Evolutionary conservation across 2,888 invertebrate species (phyloP).

Genomic region (Chorisops tibialis): DNA sequence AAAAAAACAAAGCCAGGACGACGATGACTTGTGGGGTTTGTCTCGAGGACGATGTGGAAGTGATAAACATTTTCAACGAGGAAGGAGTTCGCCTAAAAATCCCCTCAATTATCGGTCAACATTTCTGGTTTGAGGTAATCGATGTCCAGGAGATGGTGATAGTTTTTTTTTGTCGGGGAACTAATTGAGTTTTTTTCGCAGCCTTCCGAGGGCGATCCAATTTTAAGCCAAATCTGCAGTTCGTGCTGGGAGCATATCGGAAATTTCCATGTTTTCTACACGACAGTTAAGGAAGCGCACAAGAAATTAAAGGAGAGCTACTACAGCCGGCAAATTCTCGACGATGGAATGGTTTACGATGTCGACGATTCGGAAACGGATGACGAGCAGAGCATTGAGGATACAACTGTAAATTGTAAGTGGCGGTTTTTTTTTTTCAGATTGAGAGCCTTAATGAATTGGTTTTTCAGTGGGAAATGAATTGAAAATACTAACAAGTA

Average conservation of each 20-base stretch:
- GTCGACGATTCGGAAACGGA: conserved; percentile 1
- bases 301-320: conserved; percentile 19
- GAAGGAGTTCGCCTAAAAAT: not conserved
- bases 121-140: conserved; percentile 50
- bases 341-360: not conserved
- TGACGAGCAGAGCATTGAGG: not conserved
- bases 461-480: too few species aligned
- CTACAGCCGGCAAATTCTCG: not conserved
- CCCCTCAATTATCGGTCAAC: conserved; percentile 40
- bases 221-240: conserved; percentile 23
- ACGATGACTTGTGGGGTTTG: conserved; percentile 27
- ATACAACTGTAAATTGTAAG: not conserved
- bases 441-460: too few species aligned
- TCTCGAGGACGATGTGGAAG: not conserved
- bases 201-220: conserved; percentile 26
- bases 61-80: conserved; percentile 1
- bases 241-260: conserved; percentile 27
- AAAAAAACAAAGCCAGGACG: too few species aligned
- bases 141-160: not conserved
- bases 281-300: conserved; percentile 26
- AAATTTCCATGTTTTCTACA: conserved; percentile 30
- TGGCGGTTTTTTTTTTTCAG: too few species aligned
- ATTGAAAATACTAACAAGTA: too few species aligned
- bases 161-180: not conserved
- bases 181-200: not conserved